Evolutionary conservation across 1,140 invertebrate species (phyloP).

Genomic region (Euura saliciscinereae): DNA sequence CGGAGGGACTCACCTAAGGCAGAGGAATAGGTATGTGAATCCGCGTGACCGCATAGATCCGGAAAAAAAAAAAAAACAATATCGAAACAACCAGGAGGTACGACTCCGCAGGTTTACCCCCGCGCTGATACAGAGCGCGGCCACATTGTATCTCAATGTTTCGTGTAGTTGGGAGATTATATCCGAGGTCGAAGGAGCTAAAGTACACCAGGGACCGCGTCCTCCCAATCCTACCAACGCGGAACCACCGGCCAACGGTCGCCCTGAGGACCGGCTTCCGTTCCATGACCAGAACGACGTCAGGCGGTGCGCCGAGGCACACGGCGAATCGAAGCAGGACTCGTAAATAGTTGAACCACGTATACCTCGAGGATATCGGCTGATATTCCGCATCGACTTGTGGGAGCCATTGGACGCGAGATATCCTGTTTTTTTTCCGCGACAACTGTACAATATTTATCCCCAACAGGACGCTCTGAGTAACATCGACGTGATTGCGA

Average conservation of each 20-base stretch:
- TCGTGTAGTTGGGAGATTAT: constrained; percentile 28
- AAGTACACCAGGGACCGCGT: constrained; percentile 47
- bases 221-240: constrained; percentile 45
- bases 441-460: constrained; percentile 56
- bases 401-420: constrained; percentile 11
- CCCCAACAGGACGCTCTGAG: constrained; percentile 53
- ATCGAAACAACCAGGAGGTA: constrained; percentile 42
- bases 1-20: too few relatives aligned
- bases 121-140: neutral
- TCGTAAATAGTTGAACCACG: constrained; percentile 46
- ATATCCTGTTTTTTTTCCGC: constrained; percentile 23
- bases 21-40: too few relatives aligned
- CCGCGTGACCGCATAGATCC: neutral
- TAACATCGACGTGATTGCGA: constrained; percentile 58
- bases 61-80: neutral
- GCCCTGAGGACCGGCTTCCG: constrained; percentile 20
- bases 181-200: constrained; percentile 40
- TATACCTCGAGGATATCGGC: constrained; percentile 39
- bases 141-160: constrained; percentile 36
- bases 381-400: constrained; percentile 39
- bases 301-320: neutral
- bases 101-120: constrained; percentile 1
- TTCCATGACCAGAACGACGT: constrained; percentile 21
- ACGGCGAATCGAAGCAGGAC: constrained; percentile 15
- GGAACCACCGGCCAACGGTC: constrained; percentile 16